phyloP scores from a whole-genome alignment of 2,888 invertebrate species.

The Tiliacea citrago region DNA sequence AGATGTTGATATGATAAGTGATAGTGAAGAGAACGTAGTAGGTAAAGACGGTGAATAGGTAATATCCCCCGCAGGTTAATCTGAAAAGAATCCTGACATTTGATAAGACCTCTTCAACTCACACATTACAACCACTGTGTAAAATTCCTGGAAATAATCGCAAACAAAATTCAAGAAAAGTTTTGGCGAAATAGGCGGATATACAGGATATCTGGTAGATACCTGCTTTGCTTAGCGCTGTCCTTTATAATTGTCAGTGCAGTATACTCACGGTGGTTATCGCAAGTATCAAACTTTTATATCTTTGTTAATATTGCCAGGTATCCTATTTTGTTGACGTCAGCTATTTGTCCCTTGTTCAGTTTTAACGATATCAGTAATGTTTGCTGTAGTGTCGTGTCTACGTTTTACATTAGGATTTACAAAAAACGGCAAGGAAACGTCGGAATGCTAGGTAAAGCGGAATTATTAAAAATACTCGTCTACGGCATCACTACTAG shows the following conservation, averaged over 20 bases:
- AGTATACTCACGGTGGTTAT: neutral
- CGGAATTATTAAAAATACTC: conserved; percentile 79
- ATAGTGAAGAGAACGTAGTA: conserved; percentile 37
- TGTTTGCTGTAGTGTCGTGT: conserved; percentile 74
- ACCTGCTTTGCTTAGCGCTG: neutral
- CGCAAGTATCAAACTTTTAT: neutral
- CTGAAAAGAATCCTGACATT: conserved; percentile 42
- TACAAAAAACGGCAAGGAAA: conserved; percentile 73
- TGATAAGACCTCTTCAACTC: conserved; percentile 37
- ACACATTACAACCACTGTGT: neutral
- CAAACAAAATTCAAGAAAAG: neutral
- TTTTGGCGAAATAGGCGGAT: conserved; percentile 4
- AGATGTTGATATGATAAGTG: conserved; percentile 38
- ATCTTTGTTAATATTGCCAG: neutral
- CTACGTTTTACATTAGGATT: conserved; percentile 68
- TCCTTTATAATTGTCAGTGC: neutral
- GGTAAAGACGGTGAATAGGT: conserved; percentile 15
- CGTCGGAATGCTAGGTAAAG: conserved; percentile 79
- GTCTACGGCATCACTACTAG: conserved; percentile 83
- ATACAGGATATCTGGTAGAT: neutral
- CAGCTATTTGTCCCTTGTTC: conserved; percentile 18
- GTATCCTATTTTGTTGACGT: neutral
- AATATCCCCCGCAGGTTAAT: conserved; percentile 9
- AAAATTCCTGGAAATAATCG: conserved; percentile 31
- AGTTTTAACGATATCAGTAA: conserved; percentile 34